These are phyloP conservation scores for Holocentrus rufus DNA, from an alignment of 2,797 vertebrate genomes.

Conservation along the genomic window DNA sequence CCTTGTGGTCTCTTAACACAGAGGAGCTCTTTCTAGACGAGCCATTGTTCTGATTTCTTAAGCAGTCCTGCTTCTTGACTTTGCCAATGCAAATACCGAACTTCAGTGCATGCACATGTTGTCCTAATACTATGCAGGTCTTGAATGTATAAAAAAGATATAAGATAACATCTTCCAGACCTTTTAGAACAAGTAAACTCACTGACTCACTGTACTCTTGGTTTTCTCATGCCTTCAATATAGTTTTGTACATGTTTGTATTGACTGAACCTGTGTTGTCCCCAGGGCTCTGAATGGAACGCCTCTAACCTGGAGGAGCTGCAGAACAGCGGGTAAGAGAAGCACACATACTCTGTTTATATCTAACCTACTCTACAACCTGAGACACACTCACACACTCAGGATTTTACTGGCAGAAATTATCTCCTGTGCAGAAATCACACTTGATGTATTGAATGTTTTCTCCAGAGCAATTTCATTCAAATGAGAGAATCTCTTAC, in stretches of 20 bases:
- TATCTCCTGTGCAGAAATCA: background rate
- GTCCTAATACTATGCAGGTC: background rate
- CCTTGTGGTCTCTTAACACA: background rate
- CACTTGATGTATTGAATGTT: background rate
- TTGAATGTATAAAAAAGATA: background rate
- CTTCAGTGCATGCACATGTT: background rate
- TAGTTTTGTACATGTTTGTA: background rate
- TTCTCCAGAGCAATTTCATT: background rate
- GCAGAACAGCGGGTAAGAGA: conserved; percentile 94
- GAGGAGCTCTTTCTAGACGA: no score
- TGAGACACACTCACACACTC: background rate
- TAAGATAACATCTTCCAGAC: background rate
- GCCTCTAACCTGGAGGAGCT: conserved; percentile 97
- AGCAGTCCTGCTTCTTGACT: no score
- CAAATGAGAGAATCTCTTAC: background rate
- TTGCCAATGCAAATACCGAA: background rate
- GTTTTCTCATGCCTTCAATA: background rate
- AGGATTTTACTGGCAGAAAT: background rate
- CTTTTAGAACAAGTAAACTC: background rate
- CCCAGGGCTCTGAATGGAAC: conserved; percentile 97
- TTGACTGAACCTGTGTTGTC: conserved; percentile 47
- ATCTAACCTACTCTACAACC: background rate
- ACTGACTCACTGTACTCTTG: background rate
- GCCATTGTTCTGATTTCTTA: no score
- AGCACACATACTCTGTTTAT: background rate